Evolutionary conservation across 2,888 invertebrate species (phyloP).

Genomic region (Xanthorhoe designata): DNA sequence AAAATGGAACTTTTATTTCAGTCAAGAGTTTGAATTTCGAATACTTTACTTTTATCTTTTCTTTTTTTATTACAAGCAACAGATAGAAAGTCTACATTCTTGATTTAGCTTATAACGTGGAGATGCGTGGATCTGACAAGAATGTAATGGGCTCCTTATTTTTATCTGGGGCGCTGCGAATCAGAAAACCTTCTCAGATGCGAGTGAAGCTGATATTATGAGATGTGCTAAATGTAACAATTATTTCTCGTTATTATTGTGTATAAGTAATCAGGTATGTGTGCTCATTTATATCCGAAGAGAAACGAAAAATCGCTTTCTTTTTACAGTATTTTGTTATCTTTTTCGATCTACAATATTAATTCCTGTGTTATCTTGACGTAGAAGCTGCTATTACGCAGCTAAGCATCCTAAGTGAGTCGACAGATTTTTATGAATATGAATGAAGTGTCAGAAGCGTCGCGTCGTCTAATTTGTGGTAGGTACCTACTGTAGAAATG

Average conservation of each 20-base stretch:
- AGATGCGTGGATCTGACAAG: constrained; percentile 39
- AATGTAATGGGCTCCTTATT: constrained; percentile 38
- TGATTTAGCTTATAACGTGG: constrained; percentile 21
- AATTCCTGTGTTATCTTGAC: constrained; percentile 12
- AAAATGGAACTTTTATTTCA: constrained; percentile 14
- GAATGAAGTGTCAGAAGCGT: constrained; percentile 20
- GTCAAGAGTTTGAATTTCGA: constrained; percentile 1
- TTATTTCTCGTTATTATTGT: constrained; percentile 9
- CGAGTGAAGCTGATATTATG: constrained; percentile 18
- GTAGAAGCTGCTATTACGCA: constrained; percentile 17
- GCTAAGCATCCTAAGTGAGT: constrained; percentile 23
- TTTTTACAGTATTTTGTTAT: neutral
- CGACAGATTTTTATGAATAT: constrained; percentile 31
- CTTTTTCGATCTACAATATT: neutral
- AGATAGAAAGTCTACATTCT: constrained; percentile 13
- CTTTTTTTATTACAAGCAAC: constrained; percentile 10
- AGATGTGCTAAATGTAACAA: constrained; percentile 7
- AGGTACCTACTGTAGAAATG: constrained; percentile 5
- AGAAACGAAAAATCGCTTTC: too few relatives aligned
- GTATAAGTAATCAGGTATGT: too few relatives aligned
- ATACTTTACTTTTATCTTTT: constrained; percentile 1
- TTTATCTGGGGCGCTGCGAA: constrained; percentile 30
- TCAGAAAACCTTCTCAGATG: constrained; percentile 28
- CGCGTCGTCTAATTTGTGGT: constrained; percentile 18
- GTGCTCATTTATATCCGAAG: neutral